These are phyloP conservation scores for Cossypha heuglini DNA, from an alignment of 2,797 vertebrate species.

Conservation along the genomic window DNA sequence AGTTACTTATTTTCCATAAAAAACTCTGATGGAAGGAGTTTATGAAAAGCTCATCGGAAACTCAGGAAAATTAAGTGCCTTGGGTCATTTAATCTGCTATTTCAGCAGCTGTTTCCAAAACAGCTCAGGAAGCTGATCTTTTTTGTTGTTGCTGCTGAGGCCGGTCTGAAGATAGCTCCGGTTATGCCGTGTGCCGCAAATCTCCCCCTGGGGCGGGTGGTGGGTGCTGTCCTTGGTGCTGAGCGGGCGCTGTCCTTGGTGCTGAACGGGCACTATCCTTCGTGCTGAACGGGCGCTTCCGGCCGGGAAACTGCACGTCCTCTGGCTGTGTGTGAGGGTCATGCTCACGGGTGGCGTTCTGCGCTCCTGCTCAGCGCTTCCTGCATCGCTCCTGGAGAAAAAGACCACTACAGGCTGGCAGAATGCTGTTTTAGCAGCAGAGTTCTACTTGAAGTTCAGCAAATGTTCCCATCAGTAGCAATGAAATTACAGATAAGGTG, in stretches of 20 bases:
- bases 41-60: background rate
- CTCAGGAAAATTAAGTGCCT: background rate
- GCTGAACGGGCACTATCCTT: too few species aligned
- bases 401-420: background rate
- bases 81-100: background rate
- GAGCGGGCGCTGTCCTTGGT: background rate
- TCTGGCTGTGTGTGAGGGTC: fast-evolving
- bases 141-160: background rate
- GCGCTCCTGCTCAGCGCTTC: fast-evolving
- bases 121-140: background rate
- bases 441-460: background rate
- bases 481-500: background rate
- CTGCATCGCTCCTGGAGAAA: background rate
- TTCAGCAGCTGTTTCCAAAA: background rate
- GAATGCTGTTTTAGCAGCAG: background rate
- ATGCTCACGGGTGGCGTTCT: fast-evolving
- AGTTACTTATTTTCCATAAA: background rate
- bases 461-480: too few species aligned
- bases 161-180: fast-evolving
- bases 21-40: background rate
- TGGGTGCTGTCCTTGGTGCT: too few species aligned
- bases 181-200: fast-evolving
- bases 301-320: fast-evolving
- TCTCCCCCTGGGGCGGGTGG: fast-evolving
- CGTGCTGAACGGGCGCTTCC: too few species aligned